Evolutionary conservation across 2,888 invertebrate species (phyloP), one percentile per base, ranked within the genome.

Genomic region (Drosophila prolongata): DNA sequence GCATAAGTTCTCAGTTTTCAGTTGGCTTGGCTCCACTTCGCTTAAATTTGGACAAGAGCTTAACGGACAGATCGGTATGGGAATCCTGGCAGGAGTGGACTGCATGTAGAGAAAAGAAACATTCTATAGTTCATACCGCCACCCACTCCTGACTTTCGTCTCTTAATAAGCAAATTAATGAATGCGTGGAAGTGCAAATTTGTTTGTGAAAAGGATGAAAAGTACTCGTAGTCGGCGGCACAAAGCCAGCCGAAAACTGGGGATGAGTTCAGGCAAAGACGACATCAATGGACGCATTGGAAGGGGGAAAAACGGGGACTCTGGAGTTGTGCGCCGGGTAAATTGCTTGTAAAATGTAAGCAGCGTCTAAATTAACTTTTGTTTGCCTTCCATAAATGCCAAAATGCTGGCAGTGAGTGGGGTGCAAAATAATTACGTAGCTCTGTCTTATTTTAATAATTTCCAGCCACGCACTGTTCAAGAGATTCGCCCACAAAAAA

Each of bases 311-410:
- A 69, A 69, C 49, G 66, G 49, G 38, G 54, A 43, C 19, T 55
- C 27, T 13, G 43, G 50, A 47, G 40, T 27, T 40, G 55, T 42
- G 46, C 52, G 58, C 42, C 14, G 67, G 82, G 83, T 87, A 90
- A 89, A 89, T 90, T 90, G 89, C 87, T 89, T 90, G 90, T 85
- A 80, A 89, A 89, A 89, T 81, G 76, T 87, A 87, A 87, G 81
- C 82, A 59, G 81, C 80, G 78, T 79, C 85, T 80, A 90, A 89
- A 90, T 89, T 89, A 90, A 89, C 89, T 88, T 89, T 89, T 90
- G 89, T 90, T 90, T 90, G 88, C 70, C 60, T 80, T 85, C 73
- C 76, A 89, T 77, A 86, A 84, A 86, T 75, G 75, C 46, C 58
- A 56, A 38, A 16, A 49, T n/a, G 19, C 27, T 27, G 40, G 10